Evolutionary conservation across 2,113 vertebrate species (phyloP).

Genomic region (Bucco capensis): DNA sequence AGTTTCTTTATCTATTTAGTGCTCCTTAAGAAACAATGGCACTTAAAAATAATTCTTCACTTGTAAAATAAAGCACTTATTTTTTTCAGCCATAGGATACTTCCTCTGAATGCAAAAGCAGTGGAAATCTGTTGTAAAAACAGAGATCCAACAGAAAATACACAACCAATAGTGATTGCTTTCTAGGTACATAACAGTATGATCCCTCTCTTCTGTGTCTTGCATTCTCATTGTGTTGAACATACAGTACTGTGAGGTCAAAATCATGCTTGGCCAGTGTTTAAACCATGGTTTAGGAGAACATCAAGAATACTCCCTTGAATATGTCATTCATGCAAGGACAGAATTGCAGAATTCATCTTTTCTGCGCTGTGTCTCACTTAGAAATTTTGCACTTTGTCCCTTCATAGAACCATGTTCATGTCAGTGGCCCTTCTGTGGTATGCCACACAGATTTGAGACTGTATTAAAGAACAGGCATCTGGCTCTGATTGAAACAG

Average conservation of each 20-base stretch:
- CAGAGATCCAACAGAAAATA: neutral
- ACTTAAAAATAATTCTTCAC: constrained; percentile 44
- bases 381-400: neutral
- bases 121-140: constrained; percentile 34
- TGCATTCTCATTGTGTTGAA: neutral
- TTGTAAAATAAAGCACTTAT: constrained; percentile 49
- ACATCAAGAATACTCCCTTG: neutral
- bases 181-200: neutral
- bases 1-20: constrained; percentile 56
- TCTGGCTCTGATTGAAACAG: neutral
- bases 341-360: neutral
- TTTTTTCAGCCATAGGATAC: constrained; percentile 31
- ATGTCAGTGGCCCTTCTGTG: neutral
- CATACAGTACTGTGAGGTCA: neutral
- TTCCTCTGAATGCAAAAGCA: constrained; percentile 36
- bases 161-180: neutral
- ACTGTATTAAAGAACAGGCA: neutral
- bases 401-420: neutral
- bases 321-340: neutral
- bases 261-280: neutral
- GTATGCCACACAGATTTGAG: neutral
- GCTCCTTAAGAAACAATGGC: constrained; percentile 50
- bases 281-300: neutral
- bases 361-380: neutral
- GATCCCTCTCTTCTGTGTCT: neutral